Base-by-base conservation (phyloP, 2,888 invertebrate genomes). In the Aleiodes testaceus region DNA sequence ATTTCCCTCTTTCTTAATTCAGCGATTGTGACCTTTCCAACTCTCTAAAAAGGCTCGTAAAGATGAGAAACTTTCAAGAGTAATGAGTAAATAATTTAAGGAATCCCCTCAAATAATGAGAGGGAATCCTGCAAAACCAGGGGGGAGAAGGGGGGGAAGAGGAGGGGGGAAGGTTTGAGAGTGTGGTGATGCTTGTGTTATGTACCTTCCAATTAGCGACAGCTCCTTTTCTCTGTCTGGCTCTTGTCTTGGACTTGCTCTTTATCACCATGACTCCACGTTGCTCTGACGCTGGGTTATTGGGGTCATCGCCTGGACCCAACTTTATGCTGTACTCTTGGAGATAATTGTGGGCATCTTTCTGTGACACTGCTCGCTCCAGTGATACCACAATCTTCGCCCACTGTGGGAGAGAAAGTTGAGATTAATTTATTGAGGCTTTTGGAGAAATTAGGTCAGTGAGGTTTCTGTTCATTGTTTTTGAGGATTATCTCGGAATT, bases 261-360 rank as follows among this genome's bases (percentile, higher is more conserved):
- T 99, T 99, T 87, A 99, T 99, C 68, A 99, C 97, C 95, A 99
- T 97, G 2, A 99, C 95, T 0, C 97, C 99, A 49, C 98, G 90
- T 79, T 95, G 93, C 87, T 97, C 96, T 72, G 93, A 94, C 0
- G 93, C 91, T 0, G 95, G 94, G 85, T 95, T 94, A 78, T 87
- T 87, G 63, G 87, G 86, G 76, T 90, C 90, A 77, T 95, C 95
- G 0, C 93, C 92, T 0, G 95, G 94, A 0, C 95, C 95, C 74
- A 98, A 87, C 7, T 95, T 95, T 81, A 99, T 97, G 64, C 97
- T 97, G 88, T 99, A 99, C 81, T 97, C 96, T 87, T 97, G 94
- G 52, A 99, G 91, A 88, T 96, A 97, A 77, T 94, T 93, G 82
- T 97, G 95, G 1, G 97, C 94, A 82, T 97, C 95, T 59, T 95